Evolutionary conservation across 2,113 vertebrate genomes (phyloP).

Genomic region (Mus pahari): DNA sequence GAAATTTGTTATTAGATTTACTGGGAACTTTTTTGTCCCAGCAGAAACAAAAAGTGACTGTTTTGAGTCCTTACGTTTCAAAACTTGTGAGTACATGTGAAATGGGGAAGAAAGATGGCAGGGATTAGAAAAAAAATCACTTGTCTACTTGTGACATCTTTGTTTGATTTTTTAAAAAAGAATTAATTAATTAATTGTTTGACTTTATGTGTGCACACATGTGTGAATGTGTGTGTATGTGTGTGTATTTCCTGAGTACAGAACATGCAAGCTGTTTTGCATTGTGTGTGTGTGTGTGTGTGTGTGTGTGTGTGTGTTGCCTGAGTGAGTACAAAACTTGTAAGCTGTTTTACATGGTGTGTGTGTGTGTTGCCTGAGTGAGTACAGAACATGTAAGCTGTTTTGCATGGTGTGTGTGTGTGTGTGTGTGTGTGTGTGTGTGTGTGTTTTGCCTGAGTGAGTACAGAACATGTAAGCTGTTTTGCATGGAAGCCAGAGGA

Average conservation of each 20-base stretch:
- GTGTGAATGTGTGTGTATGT: background rate
- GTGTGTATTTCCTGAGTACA: too few relatives aligned
- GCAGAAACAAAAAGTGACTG: background rate
- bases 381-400: too few relatives aligned
- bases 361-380: too few relatives aligned
- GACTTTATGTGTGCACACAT: background rate
- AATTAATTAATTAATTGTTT: background rate
- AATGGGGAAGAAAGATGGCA: background rate
- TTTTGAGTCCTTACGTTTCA: background rate
- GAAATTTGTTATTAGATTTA: background rate
- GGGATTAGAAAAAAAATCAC: background rate
- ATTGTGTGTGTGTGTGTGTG: background rate
- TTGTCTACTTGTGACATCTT: background rate
- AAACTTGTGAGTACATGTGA: background rate
- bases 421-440: background rate
- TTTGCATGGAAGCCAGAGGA: too few relatives aligned
- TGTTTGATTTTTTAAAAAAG: background rate
- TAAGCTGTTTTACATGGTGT: too few relatives aligned
- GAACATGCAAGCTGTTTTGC: too few relatives aligned
- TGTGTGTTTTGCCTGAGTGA: too few relatives aligned
- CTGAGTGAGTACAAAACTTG: too few relatives aligned
- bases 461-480: too few relatives aligned
- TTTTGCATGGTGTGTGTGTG: too few relatives aligned
- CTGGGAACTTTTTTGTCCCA: background rate
- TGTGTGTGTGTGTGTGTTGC: too few relatives aligned